These are phyloP conservation scores for Philopotamus ludificatus DNA, from an alignment of 1,140 invertebrate species.

Conservation along the genomic window DNA sequence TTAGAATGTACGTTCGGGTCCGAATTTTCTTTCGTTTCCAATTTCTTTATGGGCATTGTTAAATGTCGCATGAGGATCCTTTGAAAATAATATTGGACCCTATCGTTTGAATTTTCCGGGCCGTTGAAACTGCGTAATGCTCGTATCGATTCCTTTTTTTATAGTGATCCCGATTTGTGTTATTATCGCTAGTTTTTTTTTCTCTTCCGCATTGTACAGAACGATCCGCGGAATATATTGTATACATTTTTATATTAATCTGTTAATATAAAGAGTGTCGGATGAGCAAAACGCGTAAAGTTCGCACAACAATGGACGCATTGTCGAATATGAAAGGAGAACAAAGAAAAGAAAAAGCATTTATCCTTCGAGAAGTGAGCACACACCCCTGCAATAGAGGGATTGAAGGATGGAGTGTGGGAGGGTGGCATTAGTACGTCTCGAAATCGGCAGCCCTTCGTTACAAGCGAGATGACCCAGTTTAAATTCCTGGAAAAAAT, in stretches of 20 bases:
- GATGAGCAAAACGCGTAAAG: neutral
- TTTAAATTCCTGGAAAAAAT: no score
- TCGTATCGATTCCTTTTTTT: no score
- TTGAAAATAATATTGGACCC: constrained; percentile 7
- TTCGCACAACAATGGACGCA: neutral
- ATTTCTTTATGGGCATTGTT: no score
- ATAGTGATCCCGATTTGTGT: no score
- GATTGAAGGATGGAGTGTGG: neutral
- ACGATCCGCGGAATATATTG: no score
- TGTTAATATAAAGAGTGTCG: neutral
- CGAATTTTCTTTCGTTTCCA: no score
- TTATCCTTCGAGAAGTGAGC: neutral
- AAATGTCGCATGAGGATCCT: neutral
- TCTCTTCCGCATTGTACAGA: no score
- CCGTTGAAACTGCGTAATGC: neutral
- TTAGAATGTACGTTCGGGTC: no score
- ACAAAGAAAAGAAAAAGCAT: neutral
- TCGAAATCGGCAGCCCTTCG: neutral
- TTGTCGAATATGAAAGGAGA: neutral
- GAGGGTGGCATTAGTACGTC: constrained; percentile 9
- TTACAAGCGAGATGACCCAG: neutral
- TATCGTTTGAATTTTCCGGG: neutral
- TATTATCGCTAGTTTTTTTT: no score
- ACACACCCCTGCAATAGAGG: neutral
- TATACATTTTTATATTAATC: no score